Percentiles rank a stretch among this genome's conserved stretches.
Conservation (phyloP, 2,888 invertebrate genomes). For the Drosophila sordidula region DNA sequence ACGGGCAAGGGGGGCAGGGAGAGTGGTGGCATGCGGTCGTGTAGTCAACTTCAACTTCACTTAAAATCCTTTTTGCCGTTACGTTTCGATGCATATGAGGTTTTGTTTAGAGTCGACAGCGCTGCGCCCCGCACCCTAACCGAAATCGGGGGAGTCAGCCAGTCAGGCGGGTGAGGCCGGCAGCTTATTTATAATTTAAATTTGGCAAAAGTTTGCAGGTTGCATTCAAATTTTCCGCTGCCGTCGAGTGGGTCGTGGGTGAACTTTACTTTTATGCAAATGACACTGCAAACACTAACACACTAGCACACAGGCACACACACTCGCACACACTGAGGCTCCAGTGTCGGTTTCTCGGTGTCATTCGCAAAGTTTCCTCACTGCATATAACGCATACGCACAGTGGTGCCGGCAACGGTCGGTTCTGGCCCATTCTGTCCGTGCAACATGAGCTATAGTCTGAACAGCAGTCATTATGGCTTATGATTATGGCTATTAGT, state of each 20-base stretch:
- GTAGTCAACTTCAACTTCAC: constrained; percentile 81
- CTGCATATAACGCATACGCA: constrained; percentile 55
- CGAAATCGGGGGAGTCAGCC: constrained; percentile 24
- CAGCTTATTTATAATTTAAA: constrained; percentile 80
- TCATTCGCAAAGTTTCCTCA: constrained; percentile 70
- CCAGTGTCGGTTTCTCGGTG: constrained; percentile 62
- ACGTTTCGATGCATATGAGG: constrained; percentile 82
- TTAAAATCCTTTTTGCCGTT: constrained; percentile 81
- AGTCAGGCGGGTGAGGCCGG: constrained; percentile 34
- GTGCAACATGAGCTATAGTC: constrained; percentile 57
- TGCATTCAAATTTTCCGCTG: constrained; percentile 72
- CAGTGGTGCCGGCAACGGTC: constrained; percentile 29
- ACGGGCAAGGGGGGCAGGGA: background rate
- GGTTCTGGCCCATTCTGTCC: constrained; percentile 5
- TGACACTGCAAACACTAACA: constrained; percentile 62
- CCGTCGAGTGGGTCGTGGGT: constrained; percentile 78
- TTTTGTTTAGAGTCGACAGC: constrained; percentile 70
- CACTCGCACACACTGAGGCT: background rate
- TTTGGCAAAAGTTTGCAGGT: constrained; percentile 78
- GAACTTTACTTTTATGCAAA: constrained; percentile 81
- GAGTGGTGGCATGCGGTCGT: constrained; percentile 68
- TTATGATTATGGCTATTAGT: constrained; percentile 79
- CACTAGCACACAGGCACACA: constrained; percentile 11
- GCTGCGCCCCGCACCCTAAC: background rate
- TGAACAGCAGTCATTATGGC: constrained; percentile 71